Base-by-base conservation (phyloP, 2,113 vertebrate species). In the Psittacula cyanocephala region DNA sequence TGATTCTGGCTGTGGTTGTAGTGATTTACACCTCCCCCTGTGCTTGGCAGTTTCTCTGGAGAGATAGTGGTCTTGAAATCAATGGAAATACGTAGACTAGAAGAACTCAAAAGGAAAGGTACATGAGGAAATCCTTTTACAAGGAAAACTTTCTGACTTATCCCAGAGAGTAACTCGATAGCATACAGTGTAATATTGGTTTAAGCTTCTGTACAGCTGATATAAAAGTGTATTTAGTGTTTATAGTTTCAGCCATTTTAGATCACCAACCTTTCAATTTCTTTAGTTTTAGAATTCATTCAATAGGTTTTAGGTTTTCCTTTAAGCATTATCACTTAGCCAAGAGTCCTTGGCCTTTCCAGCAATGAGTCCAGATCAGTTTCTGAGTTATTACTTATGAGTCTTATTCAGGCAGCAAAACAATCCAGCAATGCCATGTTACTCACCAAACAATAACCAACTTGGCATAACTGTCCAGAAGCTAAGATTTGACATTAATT, bases 191-290 rank as follows among this genome's bases (percentile, higher is more conserved):
- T 65, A 78, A 50, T 60, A 76, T 3, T 78, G 39, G 67, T 90
- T 93, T 90, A 93, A 96, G 68, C 44, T 87, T 15, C 44, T 89
- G 8, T 39, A 41, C 11, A 62, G 63, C 31, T 90, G 69, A 86
- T 76, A 83, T 3, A 74, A 57, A 59, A 47, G 3, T 63, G 15
- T 39, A 81, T 87, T 93, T 72, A 80, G 14, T 35, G 2, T 67
- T 93, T 75, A 81, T 39, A 74, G 93, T 89, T 86, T 91, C 57
- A 91, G 33, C 11, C 13, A 41, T 83, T 96, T 93, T 85, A 90
- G 18, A 76, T 23, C 13, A 50, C 20, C 65, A 44, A 22, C 3
- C 25, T 74, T 95, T 85, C 27, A 13, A 47, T 92, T 94, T 57
- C 35, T 86, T 95, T 90, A 83, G 60, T 87, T 59, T 92, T 47